Conservation (phyloP, 2,888 invertebrate species). For the Zygothrica quintamaculata region DNA sequence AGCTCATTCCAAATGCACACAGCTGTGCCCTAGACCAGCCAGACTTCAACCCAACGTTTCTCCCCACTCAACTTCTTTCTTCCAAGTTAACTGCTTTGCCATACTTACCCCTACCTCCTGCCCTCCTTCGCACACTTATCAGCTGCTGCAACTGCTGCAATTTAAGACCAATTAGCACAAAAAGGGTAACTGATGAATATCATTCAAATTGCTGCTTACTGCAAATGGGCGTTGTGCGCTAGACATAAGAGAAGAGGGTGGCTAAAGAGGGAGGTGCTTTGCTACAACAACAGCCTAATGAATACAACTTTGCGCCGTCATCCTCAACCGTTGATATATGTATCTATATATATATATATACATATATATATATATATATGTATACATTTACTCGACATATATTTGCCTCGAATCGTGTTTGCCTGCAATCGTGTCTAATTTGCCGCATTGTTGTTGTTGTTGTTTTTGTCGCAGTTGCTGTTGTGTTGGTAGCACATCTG, state of each 20-base stretch:
- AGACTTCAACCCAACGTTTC: neutral
- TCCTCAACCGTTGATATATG: slow-evolving; percentile 22
- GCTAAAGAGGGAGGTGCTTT: no score
- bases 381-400: slow-evolving; percentile 16
- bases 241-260: neutral
- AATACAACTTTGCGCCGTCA: slow-evolving; percentile 40
- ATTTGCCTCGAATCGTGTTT: slow-evolving; percentile 69
- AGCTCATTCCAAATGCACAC: slow-evolving; percentile 48
- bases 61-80: no score
- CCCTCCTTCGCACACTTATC: neutral
- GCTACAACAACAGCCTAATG: slow-evolving; percentile 37
- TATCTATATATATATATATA: slow-evolving; percentile 19
- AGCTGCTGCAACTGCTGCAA: slow-evolving; percentile 24
- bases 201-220: slow-evolving; percentile 30
- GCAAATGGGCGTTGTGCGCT: no score
- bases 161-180: slow-evolving; percentile 72
- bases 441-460: slow-evolving; percentile 45
- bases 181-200: slow-evolving; percentile 70
- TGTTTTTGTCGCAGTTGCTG: slow-evolving; percentile 22
- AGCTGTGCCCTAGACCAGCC: slow-evolving; percentile 72
- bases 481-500: slow-evolving; percentile 54
- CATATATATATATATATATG: slow-evolving; percentile 12
- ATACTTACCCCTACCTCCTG: neutral
- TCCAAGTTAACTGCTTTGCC: no score
- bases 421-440: slow-evolving; percentile 70